These are phyloP conservation scores for Choreutis nemorana DNA, from an alignment of 2,888 invertebrate species.

Conservation along the genomic window DNA sequence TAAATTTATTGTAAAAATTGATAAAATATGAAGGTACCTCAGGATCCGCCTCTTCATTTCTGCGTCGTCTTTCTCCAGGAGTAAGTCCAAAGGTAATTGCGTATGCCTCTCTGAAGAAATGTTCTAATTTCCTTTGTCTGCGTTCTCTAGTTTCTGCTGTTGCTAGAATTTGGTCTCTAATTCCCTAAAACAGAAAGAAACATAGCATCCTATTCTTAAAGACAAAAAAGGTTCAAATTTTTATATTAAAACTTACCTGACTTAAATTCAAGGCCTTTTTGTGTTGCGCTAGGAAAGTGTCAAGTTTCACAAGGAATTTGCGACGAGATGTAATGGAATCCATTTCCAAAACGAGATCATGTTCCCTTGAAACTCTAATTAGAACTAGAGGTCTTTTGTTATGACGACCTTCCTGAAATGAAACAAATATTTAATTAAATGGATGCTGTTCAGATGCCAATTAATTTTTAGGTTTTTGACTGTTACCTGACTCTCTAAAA, in stretches of 20 bases:
- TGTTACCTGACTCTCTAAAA: slow-evolving; percentile 91
- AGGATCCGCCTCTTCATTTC: slow-evolving; percentile 78
- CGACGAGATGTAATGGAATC: slow-evolving; percentile 81
- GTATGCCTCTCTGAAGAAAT: slow-evolving; percentile 96
- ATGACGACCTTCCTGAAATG: slow-evolving; percentile 67
- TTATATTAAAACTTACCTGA: slow-evolving; percentile 60
- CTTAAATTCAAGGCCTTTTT: slow-evolving; percentile 81
- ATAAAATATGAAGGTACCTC: slow-evolving; percentile 57
- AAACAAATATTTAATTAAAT: no score
- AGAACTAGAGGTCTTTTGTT: slow-evolving; percentile 85
- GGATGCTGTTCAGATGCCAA: no score
- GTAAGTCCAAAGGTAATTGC: slow-evolving; percentile 89
- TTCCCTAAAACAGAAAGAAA: slow-evolving; percentile 48
- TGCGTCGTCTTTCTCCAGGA: slow-evolving; percentile 83
- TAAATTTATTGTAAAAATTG: slow-evolving; percentile 2
- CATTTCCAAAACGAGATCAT: slow-evolving; percentile 92
- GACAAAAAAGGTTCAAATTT: not conserved
- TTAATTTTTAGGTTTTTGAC: no score
- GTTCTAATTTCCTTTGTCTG: slow-evolving; percentile 89
- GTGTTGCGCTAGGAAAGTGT: slow-evolving; percentile 82
- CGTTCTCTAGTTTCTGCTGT: slow-evolving; percentile 94
- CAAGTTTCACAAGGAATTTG: slow-evolving; percentile 88
- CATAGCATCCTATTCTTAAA: not conserved
- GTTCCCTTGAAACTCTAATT: slow-evolving; percentile 84
- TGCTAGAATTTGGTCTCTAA: slow-evolving; percentile 85